Evolutionary conservation across 2,797 vertebrate species (phyloP), one percentile per base, ranked within the genome.

Genomic region (Eulemur coronatus): DNA sequence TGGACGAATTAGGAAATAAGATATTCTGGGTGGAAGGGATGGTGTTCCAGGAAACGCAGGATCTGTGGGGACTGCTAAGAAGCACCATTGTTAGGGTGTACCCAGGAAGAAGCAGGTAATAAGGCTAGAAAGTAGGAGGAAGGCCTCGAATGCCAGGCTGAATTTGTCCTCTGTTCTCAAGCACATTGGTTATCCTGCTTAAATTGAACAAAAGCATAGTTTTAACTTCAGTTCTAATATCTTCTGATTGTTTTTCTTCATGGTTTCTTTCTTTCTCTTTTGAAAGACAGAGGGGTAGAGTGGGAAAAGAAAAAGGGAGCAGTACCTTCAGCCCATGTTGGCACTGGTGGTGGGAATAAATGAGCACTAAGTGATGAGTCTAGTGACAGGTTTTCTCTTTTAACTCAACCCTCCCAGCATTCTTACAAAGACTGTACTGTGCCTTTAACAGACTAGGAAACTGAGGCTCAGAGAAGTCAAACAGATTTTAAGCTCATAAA

Each of bases 371-470:
- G 4, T 20, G 48, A 41, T 57, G 67, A 55, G n/a, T n/a, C 46
- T 65, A 22, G 52, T 7, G 61, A 50, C 7, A 4, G 2, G 28
- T 30, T 61, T 52, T 72, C 35, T 59, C 48, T 22, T 59, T 78
- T 33, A 70, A 59, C 41, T 61, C 59, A 72, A 48, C 55, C 50
- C 61, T 80, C 69, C 50, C 9, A 76, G 67, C 8, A 65, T 41
- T 65, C 80, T 92, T 55, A 81, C 38, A 55, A 30, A 91, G 57
- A 76, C 13, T 57, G 18, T 59, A 92, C 7, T 52, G 43, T 30
- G 95, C 48, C 61, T 94, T 80, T 79, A 24, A 84, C 9, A 87
- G 72, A 90, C 28, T 41, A 78, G 33, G 67, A 91, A 85, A 96
- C 70, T 35, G 35, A 92, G 92, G 67, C 48, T 93, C 52, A 22